phyloP scores from a whole-genome alignment of 2,797 vertebrate genomes.

The Chelidonichthys spinosus region DNA sequence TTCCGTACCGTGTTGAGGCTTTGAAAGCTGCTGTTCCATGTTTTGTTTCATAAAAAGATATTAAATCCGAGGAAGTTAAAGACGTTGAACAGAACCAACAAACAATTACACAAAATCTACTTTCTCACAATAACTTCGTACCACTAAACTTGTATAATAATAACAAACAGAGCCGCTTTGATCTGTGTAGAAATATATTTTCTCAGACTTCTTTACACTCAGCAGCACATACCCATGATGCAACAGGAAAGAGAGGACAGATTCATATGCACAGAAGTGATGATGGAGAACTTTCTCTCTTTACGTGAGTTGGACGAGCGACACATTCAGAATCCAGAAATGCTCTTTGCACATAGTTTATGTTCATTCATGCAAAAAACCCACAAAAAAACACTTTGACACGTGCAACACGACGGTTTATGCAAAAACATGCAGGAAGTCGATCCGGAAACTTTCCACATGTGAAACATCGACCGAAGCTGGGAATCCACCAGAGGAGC shows the following conservation, averaged over 20 bases:
- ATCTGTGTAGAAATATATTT: constrained; percentile 67
- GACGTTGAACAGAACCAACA: neutral
- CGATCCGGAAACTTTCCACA: neutral
- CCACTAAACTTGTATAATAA: neutral
- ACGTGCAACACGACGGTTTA: neutral
- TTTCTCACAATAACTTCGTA: neutral
- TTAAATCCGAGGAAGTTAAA: neutral
- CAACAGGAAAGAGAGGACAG: constrained; percentile 20
- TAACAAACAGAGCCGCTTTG: neutral
- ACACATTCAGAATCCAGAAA: constrained; percentile 42
- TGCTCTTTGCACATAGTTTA: constrained; percentile 16
- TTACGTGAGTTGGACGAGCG: neutral
- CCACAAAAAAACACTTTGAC: neutral
- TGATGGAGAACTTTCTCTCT: neutral
- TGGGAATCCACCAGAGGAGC: neutral
- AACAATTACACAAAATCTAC: neutral
- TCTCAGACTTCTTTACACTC: constrained; percentile 20
- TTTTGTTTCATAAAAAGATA: neutral
- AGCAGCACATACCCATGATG: constrained; percentile 11
- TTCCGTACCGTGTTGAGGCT: too few species aligned
- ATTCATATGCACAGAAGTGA: neutral
- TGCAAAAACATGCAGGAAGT: neutral
- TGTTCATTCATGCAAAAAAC: constrained; percentile 12
- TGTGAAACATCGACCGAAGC: neutral
- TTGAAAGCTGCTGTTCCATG: neutral